These are phyloP conservation scores for Meta bourneti DNA, from an alignment of 2,888 invertebrate genomes.

Conservation along the genomic window DNA sequence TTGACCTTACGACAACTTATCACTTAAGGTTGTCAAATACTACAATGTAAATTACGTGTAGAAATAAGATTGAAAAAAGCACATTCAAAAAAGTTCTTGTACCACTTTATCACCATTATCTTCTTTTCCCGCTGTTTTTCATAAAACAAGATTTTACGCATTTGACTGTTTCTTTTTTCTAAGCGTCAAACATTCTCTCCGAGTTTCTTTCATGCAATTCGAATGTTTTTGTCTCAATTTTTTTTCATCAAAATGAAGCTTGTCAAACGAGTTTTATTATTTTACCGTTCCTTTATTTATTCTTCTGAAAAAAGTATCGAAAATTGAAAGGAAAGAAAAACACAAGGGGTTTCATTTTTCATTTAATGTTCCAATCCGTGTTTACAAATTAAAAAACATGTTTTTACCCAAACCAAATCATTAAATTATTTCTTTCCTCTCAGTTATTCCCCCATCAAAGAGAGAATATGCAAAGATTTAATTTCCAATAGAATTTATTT, in stretches of 20 bases:
- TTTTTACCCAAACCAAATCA: neutral
- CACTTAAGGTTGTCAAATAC: conserved; percentile 25
- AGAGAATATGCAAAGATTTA: neutral
- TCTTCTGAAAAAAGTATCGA: neutral
- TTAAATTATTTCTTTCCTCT: neutral
- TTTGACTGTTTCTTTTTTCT: conserved; percentile 8
- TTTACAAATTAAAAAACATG: conserved; percentile 3
- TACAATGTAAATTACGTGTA: conserved; percentile 36
- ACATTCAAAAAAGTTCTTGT: conserved; percentile 7
- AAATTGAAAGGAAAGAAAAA: neutral
- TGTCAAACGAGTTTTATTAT: conserved; percentile 8
- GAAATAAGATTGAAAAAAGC: conserved; percentile 5
- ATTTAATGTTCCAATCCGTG: conserved; percentile 9
- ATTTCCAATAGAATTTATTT: neutral
- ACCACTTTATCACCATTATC: conserved; percentile 23
- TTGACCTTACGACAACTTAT: neutral
- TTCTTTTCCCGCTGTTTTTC: conserved; percentile 5
- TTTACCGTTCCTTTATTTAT: neutral
- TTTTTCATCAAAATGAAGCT: conserved; percentile 3
- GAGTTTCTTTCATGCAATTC: conserved; percentile 29
- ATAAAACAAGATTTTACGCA: conserved; percentile 10
- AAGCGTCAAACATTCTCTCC: conserved; percentile 15
- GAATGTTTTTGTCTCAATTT: conserved; percentile 24
- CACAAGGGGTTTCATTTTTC: conserved; percentile 6
- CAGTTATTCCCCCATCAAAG: neutral